Percentiles rank a stretch among this genome's conserved stretches.
Conservation (phyloP, 2,888 invertebrate genomes). For the Ecliptopera silaceata region DNA sequence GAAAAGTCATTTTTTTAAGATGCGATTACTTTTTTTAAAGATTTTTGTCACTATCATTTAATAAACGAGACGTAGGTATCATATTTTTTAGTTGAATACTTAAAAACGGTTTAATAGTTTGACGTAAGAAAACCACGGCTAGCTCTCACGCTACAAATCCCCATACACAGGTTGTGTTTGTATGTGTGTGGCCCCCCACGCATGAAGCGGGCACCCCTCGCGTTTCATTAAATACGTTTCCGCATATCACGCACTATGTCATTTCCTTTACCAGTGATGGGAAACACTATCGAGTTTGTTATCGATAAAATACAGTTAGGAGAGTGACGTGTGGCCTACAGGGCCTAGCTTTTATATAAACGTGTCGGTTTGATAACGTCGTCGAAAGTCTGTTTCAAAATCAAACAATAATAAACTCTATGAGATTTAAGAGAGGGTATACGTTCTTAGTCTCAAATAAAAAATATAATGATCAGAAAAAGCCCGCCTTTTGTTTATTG, state of each 20-base stretch:
- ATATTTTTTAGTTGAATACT: no score
- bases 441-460: no score
- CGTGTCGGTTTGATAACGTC: not conserved
- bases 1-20: no score
- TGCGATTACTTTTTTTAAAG: no score
- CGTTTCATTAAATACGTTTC: conserved; percentile 82
- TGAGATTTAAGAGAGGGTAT: no score
- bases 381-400: not conserved
- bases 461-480: no score
- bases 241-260: conserved; percentile 83
- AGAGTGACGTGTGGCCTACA: no score
- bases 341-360: no score
- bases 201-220: conserved; percentile 69
- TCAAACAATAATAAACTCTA: no score
- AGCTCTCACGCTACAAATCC: conserved; percentile 1
- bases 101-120: not conserved
- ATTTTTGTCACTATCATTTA: no score
- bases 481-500: no score
- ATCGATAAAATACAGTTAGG: conserved; percentile 40
- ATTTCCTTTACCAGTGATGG: conserved; percentile 72
- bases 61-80: no score
- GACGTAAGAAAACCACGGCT: not conserved
- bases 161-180: conserved; percentile 4
- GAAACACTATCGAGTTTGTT: conserved; percentile 30
- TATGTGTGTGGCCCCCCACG: conserved; percentile 54